These are phyloP conservation scores for Palloptera scutellata DNA, from an alignment of 2,888 invertebrate genomes.

Conservation along the genomic window DNA sequence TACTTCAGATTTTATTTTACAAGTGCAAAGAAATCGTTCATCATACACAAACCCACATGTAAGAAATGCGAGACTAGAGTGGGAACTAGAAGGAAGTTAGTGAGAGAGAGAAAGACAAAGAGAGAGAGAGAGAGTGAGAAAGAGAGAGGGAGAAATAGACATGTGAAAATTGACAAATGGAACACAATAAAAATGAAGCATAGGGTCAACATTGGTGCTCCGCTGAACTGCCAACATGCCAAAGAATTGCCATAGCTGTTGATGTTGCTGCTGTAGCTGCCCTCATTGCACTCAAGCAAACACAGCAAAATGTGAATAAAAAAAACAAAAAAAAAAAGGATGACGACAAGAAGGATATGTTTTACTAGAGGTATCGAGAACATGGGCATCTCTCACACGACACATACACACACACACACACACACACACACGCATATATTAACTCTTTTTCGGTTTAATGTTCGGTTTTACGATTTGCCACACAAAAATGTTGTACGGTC, in stretches of 20 bases:
- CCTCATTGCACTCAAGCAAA: too few relatives aligned
- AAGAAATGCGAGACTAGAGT: background rate
- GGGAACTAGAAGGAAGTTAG: conserved; percentile 18
- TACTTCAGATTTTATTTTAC: too few relatives aligned
- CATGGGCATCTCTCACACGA: too few relatives aligned
- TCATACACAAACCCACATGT: too few relatives aligned
- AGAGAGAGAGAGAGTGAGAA: conserved; percentile 24
- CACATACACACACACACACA: too few relatives aligned
- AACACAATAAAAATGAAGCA: conserved; percentile 5
- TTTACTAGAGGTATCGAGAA: too few relatives aligned
- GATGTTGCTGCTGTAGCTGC: too few relatives aligned
- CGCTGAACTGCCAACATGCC: background rate
- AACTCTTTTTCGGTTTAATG: conserved; percentile 24
- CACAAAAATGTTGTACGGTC: conserved; percentile 21
- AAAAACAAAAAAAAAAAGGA: too few relatives aligned
- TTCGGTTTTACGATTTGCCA: conserved; percentile 25
- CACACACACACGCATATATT: background rate
- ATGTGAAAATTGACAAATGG: background rate
- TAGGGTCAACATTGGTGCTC: conserved; percentile 4
- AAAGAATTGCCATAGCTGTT: background rate
- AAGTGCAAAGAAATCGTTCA: too few relatives aligned
- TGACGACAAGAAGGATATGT: too few relatives aligned
- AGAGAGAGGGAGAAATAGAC: conserved; percentile 20
- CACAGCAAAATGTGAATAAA: too few relatives aligned
- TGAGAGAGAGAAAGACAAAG: conserved; percentile 20